Evolutionary conservation across 2,888 invertebrate species (phyloP), one percentile per base, ranked within the genome.

Genomic region (Sarcophaga rosellei): DNA sequence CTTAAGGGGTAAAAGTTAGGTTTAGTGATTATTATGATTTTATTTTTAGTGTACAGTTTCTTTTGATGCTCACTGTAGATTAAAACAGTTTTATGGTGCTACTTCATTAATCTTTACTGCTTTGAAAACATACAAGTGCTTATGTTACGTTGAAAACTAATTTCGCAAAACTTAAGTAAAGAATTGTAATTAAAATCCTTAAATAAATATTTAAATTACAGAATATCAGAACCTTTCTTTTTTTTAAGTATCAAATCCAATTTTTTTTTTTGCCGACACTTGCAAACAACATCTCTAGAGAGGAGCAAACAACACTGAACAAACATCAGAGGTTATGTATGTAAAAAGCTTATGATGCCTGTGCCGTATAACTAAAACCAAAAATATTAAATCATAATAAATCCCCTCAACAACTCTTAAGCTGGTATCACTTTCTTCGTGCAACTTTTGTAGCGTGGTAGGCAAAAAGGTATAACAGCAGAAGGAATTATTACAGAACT

Each of bases 151-250:
- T 69, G 25, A 53, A 72, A 21, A 61, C 4, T 6, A 45, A 15
- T 15, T 1, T 62, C 6, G 20, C 1, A 21, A 62, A 6, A 45
- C 21, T 15, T 45, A 44, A 59, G 44, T 61, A 73, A 61, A 73
- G 73, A 61, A 44, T 62, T 74, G 23, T 74, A 63, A 74, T 74
- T 63, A 74, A 74, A 63, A 74, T 74, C n/a, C 23, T 63, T 47
- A 74, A 47, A 47, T 63, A 63, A 47, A 63, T 74, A 74, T 74
- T 47, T n/a, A 63, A 62, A n/a, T 21, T 74, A 82, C 81, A 70
- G 47, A 69, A 69, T 53, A 53, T 17, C 5, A 8, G 17, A 53
- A 15, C 47, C n/a, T 10, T n/a, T n/a, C 5, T 59, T 20, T 20
- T 20, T 47, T 69, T 69, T 69, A 17, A 53, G 17, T 4, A 5